These are phyloP conservation scores for Ips typographus DNA, from an alignment of 1,140 invertebrate species.

Conservation along the genomic window DNA sequence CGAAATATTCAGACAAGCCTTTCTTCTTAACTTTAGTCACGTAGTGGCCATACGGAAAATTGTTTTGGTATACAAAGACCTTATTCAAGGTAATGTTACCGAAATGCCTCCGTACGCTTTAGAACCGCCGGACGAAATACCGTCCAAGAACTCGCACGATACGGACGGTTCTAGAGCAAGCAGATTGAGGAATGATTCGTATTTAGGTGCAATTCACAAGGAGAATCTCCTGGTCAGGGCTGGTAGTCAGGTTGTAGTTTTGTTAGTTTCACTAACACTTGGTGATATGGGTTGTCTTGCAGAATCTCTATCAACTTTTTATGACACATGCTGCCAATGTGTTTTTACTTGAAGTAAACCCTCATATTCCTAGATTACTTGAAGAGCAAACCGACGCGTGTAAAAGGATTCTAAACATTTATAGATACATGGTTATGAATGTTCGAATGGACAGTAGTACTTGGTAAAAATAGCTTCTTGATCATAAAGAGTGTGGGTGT, in stretches of 20 bases:
- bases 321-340: slow-evolving; percentile 95
- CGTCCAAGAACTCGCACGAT: slow-evolving; percentile 34
- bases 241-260: slow-evolving; percentile 57
- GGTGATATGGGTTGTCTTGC: slow-evolving; percentile 42
- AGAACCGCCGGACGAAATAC: slow-evolving; percentile 68
- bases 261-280: slow-evolving; percentile 53
- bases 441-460: slow-evolving; percentile 87
- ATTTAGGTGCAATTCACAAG: slow-evolving; percentile 75
- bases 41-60: slow-evolving; percentile 84
- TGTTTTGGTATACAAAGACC: slow-evolving; percentile 93
- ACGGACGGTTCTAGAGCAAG: slow-evolving; percentile 60
- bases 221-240: slow-evolving; percentile 78
- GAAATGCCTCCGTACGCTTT: slow-evolving; percentile 85
- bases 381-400: slow-evolving; percentile 96
- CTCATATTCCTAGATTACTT: slow-evolving; percentile 59
- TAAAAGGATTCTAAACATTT: slow-evolving; percentile 94
- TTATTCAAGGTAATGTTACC: slow-evolving; percentile 79
- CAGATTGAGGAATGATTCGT: slow-evolving; percentile 78
- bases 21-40: slow-evolving; percentile 86
- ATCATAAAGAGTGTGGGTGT: neutral
- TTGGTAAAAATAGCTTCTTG: slow-evolving; percentile 64
- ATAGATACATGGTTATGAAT: slow-evolving; percentile 97
- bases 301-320: slow-evolving; percentile 91
- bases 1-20: slow-evolving; percentile 91
- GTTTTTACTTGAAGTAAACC: slow-evolving; percentile 76